Evolutionary conservation across 2,888 invertebrate genomes (phyloP).

Genomic region (Ptychoptera contaminata): DNA sequence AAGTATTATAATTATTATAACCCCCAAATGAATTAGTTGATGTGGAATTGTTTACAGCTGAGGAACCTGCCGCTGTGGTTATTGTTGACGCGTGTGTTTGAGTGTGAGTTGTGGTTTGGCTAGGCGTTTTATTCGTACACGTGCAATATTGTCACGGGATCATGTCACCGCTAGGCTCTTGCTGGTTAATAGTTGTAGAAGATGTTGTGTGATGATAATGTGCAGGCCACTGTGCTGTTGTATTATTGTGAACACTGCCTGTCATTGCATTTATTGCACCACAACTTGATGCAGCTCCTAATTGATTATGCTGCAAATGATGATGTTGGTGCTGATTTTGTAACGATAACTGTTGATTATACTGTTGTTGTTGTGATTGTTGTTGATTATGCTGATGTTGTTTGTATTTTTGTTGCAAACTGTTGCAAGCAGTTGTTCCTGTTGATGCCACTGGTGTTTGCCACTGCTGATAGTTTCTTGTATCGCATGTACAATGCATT

Average conservation of each 20-base stretch:
- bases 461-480: constrained; percentile 1
- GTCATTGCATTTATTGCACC: no score
- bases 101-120: neutral
- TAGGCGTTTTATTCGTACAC: neutral
- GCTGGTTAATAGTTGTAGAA: no score
- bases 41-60: neutral
- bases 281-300: no score
- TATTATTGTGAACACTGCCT: no score
- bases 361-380: neutral
- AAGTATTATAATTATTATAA: neutral
- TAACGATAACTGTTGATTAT: neutral
- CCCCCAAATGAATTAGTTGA: neutral
- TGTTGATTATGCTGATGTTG: neutral
- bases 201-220: no score
- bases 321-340: no score
- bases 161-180: neutral
- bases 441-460: neutral
- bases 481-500: constrained; percentile 5
- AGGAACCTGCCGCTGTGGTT: neutral
- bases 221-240: no score
- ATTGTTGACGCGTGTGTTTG: neutral
- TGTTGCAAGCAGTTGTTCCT: neutral
- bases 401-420: neutral
- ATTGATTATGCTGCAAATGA: no score
- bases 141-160: constrained; percentile 5